These are phyloP conservation scores for Melanotaenia boesemani DNA, from an alignment of 2,797 vertebrate species.

Conservation along the genomic window DNA sequence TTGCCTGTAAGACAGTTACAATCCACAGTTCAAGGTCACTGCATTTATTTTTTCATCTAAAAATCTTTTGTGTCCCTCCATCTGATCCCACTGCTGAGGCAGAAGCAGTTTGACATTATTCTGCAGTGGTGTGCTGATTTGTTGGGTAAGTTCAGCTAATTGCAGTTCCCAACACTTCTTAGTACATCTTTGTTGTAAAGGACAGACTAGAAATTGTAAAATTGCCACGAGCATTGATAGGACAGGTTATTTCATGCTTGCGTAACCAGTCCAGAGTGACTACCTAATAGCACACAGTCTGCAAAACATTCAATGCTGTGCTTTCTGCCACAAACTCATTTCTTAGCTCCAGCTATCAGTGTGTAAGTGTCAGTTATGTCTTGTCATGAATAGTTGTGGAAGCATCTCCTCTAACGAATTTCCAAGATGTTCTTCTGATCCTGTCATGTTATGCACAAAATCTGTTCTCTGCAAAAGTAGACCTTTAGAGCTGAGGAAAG, in stretches of 20 bases:
- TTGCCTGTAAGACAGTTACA: constrained; percentile 5
- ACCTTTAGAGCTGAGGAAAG: constrained; percentile 25
- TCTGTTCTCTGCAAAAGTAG: constrained; percentile 31
- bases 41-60: constrained; percentile 41
- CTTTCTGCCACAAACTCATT: constrained; percentile 10
- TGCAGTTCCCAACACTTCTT: constrained; percentile 25
- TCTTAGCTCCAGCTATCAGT: constrained; percentile 24
- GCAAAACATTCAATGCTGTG: background rate
- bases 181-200: constrained; percentile 24
- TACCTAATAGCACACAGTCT: background rate
- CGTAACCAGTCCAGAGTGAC: constrained; percentile 1
- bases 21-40: constrained; percentile 8
- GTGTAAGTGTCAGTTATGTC: constrained; percentile 16
- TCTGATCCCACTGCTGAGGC: constrained; percentile 24
- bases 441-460: constrained; percentile 21
- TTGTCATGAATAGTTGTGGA: constrained; percentile 18
- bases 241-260: constrained; percentile 2
- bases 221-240: background rate
- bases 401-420: constrained; percentile 23
- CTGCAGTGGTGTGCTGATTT: constrained; percentile 30
- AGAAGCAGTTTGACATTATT: constrained; percentile 42
- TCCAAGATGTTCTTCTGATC: constrained; percentile 25
- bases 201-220: constrained; percentile 23
- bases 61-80: constrained; percentile 39
- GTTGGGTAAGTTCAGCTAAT: constrained; percentile 42